These are phyloP conservation scores for Tupiocoris notatus DNA, from an alignment of 2,888 invertebrate species.

Conservation along the genomic window DNA sequence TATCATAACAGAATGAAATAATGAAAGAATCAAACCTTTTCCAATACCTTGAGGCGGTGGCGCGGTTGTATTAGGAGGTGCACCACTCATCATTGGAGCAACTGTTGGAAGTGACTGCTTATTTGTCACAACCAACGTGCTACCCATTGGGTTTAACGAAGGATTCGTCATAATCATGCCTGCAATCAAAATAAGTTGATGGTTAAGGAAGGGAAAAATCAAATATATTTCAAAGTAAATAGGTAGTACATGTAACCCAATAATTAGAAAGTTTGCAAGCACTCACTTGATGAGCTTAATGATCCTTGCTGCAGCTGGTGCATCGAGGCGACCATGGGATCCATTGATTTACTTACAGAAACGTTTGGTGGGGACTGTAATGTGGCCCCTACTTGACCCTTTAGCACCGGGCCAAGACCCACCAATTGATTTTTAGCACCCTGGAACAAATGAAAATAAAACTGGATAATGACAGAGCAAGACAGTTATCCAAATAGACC, in stretches of 20 bases:
- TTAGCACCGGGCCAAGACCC: constrained; percentile 58
- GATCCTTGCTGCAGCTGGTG: constrained; percentile 61
- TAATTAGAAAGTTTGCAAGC: too few species aligned
- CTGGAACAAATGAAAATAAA: constrained; percentile 57
- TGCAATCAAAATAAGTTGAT: too few species aligned
- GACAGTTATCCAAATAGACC: too few species aligned
- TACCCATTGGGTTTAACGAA: constrained; percentile 66
- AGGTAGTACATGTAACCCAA: too few species aligned
- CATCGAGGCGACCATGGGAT: constrained; percentile 63
- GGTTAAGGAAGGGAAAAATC: background rate
- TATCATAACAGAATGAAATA: too few species aligned
- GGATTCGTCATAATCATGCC: constrained; percentile 81
- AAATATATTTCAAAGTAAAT: too few species aligned
- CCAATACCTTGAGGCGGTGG: constrained; percentile 44
- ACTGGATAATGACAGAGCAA: too few species aligned
- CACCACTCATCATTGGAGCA: constrained; percentile 60
- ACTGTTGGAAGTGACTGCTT: constrained; percentile 64
- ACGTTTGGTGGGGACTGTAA: constrained; percentile 83
- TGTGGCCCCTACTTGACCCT: constrained; percentile 48
- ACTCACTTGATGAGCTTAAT: constrained; percentile 6
- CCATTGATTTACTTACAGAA: constrained; percentile 61
- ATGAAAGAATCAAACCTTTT: background rate
- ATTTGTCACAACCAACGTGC: constrained; percentile 70
- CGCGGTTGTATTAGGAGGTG: constrained; percentile 45
- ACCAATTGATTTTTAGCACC: constrained; percentile 67